Evolutionary conservation across 2,888 invertebrate species (phyloP), one percentile per base, ranked within the genome.

Genomic region (Heliothis peltigera): DNA sequence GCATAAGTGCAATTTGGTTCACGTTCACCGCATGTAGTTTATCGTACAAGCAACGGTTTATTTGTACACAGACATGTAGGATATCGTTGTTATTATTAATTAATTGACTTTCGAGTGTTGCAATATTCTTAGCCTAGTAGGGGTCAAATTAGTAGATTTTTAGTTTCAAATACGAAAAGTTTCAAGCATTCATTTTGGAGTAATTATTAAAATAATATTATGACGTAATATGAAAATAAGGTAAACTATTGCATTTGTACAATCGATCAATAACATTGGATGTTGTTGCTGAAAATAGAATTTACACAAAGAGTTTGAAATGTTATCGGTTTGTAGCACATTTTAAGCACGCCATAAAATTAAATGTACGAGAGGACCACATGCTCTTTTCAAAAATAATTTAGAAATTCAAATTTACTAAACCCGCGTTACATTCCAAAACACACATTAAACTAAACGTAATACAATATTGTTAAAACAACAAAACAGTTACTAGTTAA

Each of bases 401-500:
- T 19, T 44, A 10, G 5, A 21, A 18, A 15, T 10, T 21, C 19
- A 46, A 21, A 4, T 21, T 19, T 17, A 25, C 47, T 10, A 22
- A 47, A 12, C 10, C 19, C 39, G 4, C 48, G 19, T 43, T 18
- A 56, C 8, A 60, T 55, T 71, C 56, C 43, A 32, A 22, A 22
- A n/a, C 47, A 21, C 5, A n/a, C 7, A 25, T 47, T 19, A 15
- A 39, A 19, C 43, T 22, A n/a, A 8, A 32, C 18, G 51, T 39
- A 48, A 25, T 43, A 57, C 60, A 73, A 73, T 52, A 70, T 60
- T 51, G 60, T 61, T 57, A 12, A 51, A 69, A 59, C 56, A 75
- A 56, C 56, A 49, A 75, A 49, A 69, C 18, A 44, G 43, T 57
- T 63, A 49, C 59, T 18, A 44, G 43, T 57, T 60, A 43, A 28